Base-by-base conservation (phyloP, 2,113 vertebrate genomes). In the Macaca nemestrina region DNA sequence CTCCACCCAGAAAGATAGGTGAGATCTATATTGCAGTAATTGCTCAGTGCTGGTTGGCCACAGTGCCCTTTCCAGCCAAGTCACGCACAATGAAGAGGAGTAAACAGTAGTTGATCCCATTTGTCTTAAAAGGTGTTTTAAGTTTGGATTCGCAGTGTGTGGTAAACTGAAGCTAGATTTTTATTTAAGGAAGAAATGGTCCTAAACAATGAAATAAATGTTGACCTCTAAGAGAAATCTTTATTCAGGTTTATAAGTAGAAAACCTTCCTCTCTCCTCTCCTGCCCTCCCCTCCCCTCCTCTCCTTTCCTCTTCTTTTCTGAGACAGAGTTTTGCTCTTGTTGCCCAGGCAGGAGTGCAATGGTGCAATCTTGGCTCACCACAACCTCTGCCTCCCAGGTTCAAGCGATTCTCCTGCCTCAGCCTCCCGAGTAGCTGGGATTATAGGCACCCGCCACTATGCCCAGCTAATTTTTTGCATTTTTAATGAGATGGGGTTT, bases 91-190 rank as follows among this genome's bases (percentile, higher is more conserved):
- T 43, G 22, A 72, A 82, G 68, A 73, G 52, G 25, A 88, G 40
- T 75, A 43, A 79, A 68, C 16, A 70, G 23, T 85, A 52, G 32
- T 55, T 88, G 72, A 83, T 75, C 20, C 40, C 40, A 45, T 64
- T 82, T 93, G 43, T 97, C 55, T 93, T 90, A 84, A 82, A 92
- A 38, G 12, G n/a, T 72, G 43, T 91, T 95, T 95, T 79, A 80
- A 52, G 17, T 86, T 88, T 96, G 72, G 23, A 48, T 89, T 45
- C 2, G 2, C 84, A 82, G 23, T 55, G 35, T 78, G 25, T 89
- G 32, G 4, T 23, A 75, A 43, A 94, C 67, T 86, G 45, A 94
- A 95, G 45, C 67, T 68, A 55, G 40, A 52, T 64, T 79, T 92
- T 92, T 72, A 67, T 25, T 85, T 88, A 43, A 84, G 57, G 57